phyloP scores from a whole-genome alignment of 1,140 invertebrate genomes.

The Psilanteris sp. region DNA sequence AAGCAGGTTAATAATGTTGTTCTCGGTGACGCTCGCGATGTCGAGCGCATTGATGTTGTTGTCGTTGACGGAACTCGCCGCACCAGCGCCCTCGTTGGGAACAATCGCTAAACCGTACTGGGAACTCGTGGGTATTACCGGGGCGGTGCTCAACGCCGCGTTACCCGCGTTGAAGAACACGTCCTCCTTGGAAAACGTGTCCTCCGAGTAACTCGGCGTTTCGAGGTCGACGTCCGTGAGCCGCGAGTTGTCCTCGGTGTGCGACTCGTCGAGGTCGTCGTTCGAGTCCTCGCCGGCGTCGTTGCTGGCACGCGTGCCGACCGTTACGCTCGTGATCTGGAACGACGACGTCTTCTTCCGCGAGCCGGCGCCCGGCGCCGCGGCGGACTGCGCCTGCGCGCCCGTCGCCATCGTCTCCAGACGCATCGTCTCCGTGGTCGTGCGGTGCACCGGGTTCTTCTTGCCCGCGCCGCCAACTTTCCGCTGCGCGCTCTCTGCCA shows the following conservation, averaged over 20 bases:
- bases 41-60: slow-evolving; percentile 83
- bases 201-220: slow-evolving; percentile 91
- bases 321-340: slow-evolving; percentile 94
- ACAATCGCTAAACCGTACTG: slow-evolving; percentile 91
- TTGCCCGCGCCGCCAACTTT: slow-evolving; percentile 71
- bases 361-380: slow-evolving; percentile 18
- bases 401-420: slow-evolving; percentile 81
- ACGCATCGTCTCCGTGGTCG: slow-evolving; percentile 88
- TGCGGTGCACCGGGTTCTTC: slow-evolving; percentile 84
- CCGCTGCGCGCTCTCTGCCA: slow-evolving; percentile 67
- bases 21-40: slow-evolving; percentile 77
- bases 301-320: slow-evolving; percentile 87
- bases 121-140: slow-evolving; percentile 90
- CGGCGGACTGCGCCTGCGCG: slow-evolving; percentile 47
- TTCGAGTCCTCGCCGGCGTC: slow-evolving; percentile 95
- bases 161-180: slow-evolving; percentile 89
- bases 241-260: slow-evolving; percentile 89
- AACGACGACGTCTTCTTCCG: slow-evolving; percentile 93
- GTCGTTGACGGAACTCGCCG: slow-evolving; percentile 82
- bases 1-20: slow-evolving; percentile 79
- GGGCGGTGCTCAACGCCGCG: slow-evolving; percentile 86
- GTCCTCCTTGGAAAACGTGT: slow-evolving; percentile 90
- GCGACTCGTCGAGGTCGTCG: slow-evolving; percentile 95
- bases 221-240: slow-evolving; percentile 91
- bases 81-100: slow-evolving; percentile 81